A percentile compares a stretch with the other conserved stretches of the same genome.
Conservation (phyloP, 2,797 vertebrate genomes). For the Sebastes itinus region DNA sequence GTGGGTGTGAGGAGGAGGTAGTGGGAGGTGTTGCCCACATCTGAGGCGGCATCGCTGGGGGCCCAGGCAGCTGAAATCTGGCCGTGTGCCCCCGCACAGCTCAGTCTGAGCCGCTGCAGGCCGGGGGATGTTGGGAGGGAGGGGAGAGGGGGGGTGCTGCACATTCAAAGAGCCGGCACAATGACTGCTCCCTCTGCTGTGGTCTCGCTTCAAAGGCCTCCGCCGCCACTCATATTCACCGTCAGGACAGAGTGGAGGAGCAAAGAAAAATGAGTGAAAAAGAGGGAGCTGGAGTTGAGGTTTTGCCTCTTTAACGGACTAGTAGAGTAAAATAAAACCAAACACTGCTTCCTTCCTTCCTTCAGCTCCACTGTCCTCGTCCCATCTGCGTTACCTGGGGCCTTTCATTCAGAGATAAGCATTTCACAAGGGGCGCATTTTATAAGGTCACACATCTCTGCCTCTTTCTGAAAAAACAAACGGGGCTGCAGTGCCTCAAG, state of each 20-base stretch:
- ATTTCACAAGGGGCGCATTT: slow-evolving; percentile 44
- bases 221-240: slow-evolving; percentile 80
- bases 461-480: not conserved
- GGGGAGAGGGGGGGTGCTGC: slow-evolving; percentile 62
- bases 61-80: slow-evolving; percentile 83
- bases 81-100: slow-evolving; percentile 84
- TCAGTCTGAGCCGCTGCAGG: slow-evolving; percentile 82
- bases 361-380: slow-evolving; percentile 25
- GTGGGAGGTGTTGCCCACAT: slow-evolving; percentile 87
- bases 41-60: slow-evolving; percentile 88
- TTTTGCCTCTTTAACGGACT: slow-evolving; percentile 71
- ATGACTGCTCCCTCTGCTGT: slow-evolving; percentile 88
- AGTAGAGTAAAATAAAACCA: slow-evolving; percentile 48
- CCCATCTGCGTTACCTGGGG: slow-evolving; percentile 49
- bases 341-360: slow-evolving; percentile 25
- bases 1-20: slow-evolving; percentile 25
- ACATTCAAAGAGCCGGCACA: slow-evolving; percentile 88
- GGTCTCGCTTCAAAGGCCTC: slow-evolving; percentile 91
- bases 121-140: slow-evolving; percentile 21
- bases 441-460: slow-evolving; percentile 41
- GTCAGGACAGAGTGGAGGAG: slow-evolving; percentile 46
- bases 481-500: slow-evolving; percentile 25
- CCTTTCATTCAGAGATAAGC: slow-evolving; percentile 53
- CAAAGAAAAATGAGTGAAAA: slow-evolving; percentile 32
- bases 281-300: slow-evolving; percentile 2